Percentiles rank a stretch among this genome's conserved stretches.
phyloP scores from a whole-genome alignment of 2,888 invertebrate genomes.

The Nymphalis urticae region DNA sequence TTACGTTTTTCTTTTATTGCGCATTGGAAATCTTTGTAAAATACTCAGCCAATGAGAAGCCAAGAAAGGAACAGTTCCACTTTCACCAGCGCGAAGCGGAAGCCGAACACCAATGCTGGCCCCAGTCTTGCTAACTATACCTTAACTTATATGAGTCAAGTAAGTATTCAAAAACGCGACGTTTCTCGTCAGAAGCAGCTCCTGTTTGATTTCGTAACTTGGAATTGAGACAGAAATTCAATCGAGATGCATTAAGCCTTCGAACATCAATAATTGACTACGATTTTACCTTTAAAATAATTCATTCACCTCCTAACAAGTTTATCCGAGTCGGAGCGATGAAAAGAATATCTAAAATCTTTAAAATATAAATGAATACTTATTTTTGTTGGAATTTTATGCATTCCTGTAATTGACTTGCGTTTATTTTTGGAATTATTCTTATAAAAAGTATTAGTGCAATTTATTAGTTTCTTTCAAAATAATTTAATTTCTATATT shows the following conservation, averaged over 20 bases:
- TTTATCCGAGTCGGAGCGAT: neutral
- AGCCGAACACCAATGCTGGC: too few relatives aligned
- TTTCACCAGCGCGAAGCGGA: neutral
- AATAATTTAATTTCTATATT: too few relatives aligned
- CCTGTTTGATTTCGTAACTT: conserved; percentile 18
- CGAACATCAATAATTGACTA: conserved; percentile 33
- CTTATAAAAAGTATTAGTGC: too few relatives aligned
- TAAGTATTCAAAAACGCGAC: conserved; percentile 11
- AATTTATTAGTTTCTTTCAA: too few relatives aligned
- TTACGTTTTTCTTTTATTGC: too few relatives aligned
- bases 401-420: too few relatives aligned
- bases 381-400: too few relatives aligned
- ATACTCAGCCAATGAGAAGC: too few relatives aligned
- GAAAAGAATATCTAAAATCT: neutral
- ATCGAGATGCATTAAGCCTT: conserved; percentile 36
- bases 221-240: conserved; percentile 34
- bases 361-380: neutral
- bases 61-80: too few relatives aligned
- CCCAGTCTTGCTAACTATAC: neutral
- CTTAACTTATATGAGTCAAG: neutral
- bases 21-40: too few relatives aligned
- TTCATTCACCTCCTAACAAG: conserved; percentile 16
- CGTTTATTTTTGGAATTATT: too few relatives aligned
- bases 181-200: conserved; percentile 1
- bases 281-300: conserved; percentile 32